Base-by-base conservation (phyloP, 2,888 invertebrate genomes). In the Timandra comae region DNA sequence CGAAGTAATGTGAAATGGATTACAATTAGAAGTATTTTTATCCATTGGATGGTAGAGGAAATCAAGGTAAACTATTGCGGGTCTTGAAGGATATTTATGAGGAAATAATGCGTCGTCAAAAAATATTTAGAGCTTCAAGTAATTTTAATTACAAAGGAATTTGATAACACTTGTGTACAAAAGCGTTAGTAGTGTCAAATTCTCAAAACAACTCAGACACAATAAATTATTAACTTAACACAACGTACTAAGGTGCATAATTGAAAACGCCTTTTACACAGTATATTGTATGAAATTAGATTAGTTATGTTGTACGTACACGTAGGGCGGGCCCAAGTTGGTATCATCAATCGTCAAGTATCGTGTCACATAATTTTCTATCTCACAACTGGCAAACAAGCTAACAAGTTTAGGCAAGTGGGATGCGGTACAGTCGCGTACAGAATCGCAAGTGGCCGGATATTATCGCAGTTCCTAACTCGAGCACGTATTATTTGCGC, bases 401-500 rank as follows among this genome's bases (percentile, higher is more conserved):
- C 42, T 52, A 45, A 50, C 50, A 59, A 59, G 53, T 58, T 54
- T 51, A 33, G 47, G 50, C 46, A 54, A 54, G 56, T 43, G 45
- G 51, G 61, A 57, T 60, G 56, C 50, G 52, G 52, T 34, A 36
- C 44, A 43, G 40, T 30, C 51, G 51, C 56, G 35, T 21, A 5
- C 37, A 38, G 59, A 60, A 60, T 60, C 39, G 48, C 49, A 60
- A 60, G 47, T 50, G 52, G 45, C 35, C 19, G 29, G 38, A 33
- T 42, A 44, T 47, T 38, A 44, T 41, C 30, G 22, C 16, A 26
- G 12, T 35, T 30, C 10, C 30, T 38, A 50, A 43, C 44, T 43
- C 38, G 33, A 28, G 49, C 59, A 60, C 59, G 59, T 60, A 54
- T 60, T 60, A 59, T 59, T 57, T 47, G 51, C 36, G 50, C 56